These are phyloP conservation scores for Caenorhabditis doughertyi DNA, from an alignment of 2,888 invertebrate species.

Conservation along the genomic window DNA sequence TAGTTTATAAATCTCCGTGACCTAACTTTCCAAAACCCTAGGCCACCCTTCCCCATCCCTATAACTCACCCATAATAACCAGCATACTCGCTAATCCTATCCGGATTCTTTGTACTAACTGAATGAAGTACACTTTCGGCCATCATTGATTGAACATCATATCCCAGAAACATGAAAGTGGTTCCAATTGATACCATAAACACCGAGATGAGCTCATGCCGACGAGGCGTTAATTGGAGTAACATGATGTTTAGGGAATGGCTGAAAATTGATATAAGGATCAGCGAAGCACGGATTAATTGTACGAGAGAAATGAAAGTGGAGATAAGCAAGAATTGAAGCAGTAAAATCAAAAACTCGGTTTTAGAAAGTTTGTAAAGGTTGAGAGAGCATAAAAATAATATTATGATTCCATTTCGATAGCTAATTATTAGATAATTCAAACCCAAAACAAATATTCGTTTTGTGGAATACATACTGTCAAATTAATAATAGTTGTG, in stretches of 20 bases:
- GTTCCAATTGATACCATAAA: conserved; percentile 62
- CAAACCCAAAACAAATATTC: too few relatives aligned
- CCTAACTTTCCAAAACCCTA: too few relatives aligned
- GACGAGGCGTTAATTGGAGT: conserved; percentile 53
- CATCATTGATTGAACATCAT: conserved; percentile 65
- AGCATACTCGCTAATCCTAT: conserved; percentile 64
- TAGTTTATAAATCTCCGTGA: too few relatives aligned
- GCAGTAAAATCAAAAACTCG: too few relatives aligned
- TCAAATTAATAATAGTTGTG: too few relatives aligned
- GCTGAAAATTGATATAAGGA: not conserved
- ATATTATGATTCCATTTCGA: too few relatives aligned
- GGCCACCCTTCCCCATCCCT: too few relatives aligned
- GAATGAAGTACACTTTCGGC: conserved; percentile 68
- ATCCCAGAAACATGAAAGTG: conserved; percentile 66
- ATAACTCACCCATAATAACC: conserved; percentile 67
- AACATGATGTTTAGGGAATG: conserved; percentile 3
- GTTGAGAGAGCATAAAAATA: too few relatives aligned
- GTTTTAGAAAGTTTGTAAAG: too few relatives aligned
- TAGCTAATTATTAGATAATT: too few relatives aligned
- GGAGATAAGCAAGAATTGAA: not conserved
- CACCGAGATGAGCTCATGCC: conserved; percentile 65
- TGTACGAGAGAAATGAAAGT: not conserved
- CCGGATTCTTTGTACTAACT: conserved; percentile 54
- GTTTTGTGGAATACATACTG: too few relatives aligned
- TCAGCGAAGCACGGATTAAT: too few relatives aligned